A percentile compares a stretch with the other conserved stretches of the same genome.
phyloP scores from a whole-genome alignment of 2,113 vertebrate genomes.

The Polypterus senegalus region DNA sequence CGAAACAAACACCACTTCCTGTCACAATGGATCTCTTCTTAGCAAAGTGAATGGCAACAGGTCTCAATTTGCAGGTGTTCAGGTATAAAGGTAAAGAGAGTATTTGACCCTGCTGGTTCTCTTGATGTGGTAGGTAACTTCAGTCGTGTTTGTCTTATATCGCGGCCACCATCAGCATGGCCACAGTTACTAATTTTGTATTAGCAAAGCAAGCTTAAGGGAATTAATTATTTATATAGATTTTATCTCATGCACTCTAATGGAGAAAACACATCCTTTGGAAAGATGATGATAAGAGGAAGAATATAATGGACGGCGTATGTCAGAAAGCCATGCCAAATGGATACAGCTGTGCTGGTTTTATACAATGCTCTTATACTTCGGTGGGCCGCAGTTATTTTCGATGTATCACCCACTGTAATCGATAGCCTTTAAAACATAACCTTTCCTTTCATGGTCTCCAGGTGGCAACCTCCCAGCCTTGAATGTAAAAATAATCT shows the following conservation, averaged over 20 bases:
- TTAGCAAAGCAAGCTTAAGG: slow-evolving; percentile 30
- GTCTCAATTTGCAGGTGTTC: slow-evolving; percentile 78
- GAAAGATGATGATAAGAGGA: background rate
- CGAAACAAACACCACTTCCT: slow-evolving; percentile 64
- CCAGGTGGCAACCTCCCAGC: too few relatives aligned
- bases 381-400: background rate
- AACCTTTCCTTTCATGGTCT: background rate
- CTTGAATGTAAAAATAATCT: too few relatives aligned
- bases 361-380: background rate
- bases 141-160: slow-evolving; percentile 45
- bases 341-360: background rate
- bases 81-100: slow-evolving; percentile 59
- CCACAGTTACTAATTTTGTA: slow-evolving; percentile 38
- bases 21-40: slow-evolving; percentile 75
- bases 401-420: background rate
- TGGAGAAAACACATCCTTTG: background rate
- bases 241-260: slow-evolving; percentile 12
- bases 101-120: slow-evolving; percentile 47
- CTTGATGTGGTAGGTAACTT: slow-evolving; percentile 63
- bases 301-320: background rate
- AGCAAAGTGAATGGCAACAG: slow-evolving; percentile 41
- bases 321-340: background rate
- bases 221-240: slow-evolving; percentile 36
- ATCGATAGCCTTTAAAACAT: background rate
- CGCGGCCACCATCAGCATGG: slow-evolving; percentile 45